These are phyloP conservation scores for Drosophila parvula DNA, from an alignment of 1,140 invertebrate genomes.

Conservation along the genomic window DNA sequence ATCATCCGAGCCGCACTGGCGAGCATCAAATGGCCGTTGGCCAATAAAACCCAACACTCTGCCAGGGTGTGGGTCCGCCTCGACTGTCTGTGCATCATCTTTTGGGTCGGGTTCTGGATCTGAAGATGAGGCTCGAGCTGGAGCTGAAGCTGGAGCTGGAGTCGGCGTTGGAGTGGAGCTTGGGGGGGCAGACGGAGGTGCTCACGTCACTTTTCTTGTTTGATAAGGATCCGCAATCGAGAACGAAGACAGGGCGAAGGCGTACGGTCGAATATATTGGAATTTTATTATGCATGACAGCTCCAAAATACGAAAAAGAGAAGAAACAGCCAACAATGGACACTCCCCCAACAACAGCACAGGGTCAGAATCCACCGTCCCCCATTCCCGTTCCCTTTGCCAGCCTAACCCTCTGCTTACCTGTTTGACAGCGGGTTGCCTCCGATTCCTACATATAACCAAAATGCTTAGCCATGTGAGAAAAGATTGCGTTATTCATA, in stretches of 20 bases:
- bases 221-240: slow-evolving; percentile 79
- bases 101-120: slow-evolving; percentile 22
- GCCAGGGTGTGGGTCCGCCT: slow-evolving; percentile 41
- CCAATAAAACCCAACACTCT: slow-evolving; percentile 60
- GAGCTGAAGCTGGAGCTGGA: slow-evolving; percentile 31
- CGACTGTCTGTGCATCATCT: slow-evolving; percentile 61
- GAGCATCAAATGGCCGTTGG: slow-evolving; percentile 48
- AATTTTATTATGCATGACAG: slow-evolving; percentile 83
- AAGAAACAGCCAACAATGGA: slow-evolving; percentile 58
- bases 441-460: slow-evolving; percentile 20
- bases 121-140: background rate
- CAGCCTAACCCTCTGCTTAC: slow-evolving; percentile 47
- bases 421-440: slow-evolving; percentile 78
- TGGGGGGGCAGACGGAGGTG: slow-evolving; percentile 49
- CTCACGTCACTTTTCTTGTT: slow-evolving; percentile 80
- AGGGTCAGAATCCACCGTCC: slow-evolving; percentile 39
- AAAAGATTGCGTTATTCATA: slow-evolving; percentile 82
- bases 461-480: slow-evolving; percentile 78
- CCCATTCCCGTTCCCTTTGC: background rate
- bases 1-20: slow-evolving; percentile 38
- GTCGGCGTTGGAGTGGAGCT: background rate
- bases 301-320: slow-evolving; percentile 57
- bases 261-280: slow-evolving; percentile 78
- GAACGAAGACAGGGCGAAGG: slow-evolving; percentile 68
- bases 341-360: slow-evolving; percentile 63